Conservation (phyloP, 2,888 invertebrate genomes). For the Drosophila lutescens region DNA sequence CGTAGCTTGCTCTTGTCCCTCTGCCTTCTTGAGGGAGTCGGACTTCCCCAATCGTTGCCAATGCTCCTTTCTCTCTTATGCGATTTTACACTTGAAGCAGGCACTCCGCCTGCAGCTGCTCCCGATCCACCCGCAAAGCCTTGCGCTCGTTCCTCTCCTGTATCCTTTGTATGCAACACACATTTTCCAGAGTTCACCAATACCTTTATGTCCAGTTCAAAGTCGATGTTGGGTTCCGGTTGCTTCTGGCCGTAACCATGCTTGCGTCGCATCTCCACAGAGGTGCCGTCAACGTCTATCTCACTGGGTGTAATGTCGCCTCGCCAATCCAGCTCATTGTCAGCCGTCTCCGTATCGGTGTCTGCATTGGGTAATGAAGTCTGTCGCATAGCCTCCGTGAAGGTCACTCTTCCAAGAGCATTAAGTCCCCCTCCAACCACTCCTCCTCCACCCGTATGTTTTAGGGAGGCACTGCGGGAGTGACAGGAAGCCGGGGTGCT, state of each 20-base stretch:
- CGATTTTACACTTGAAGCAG: conserved; percentile 72
- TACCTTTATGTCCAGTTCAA: conserved; percentile 98
- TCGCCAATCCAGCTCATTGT: conserved; percentile 83
- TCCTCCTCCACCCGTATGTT: conserved; percentile 84
- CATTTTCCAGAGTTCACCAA: conserved; percentile 98
- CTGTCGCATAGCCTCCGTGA: conserved; percentile 86
- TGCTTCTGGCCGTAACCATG: conserved; percentile 83
- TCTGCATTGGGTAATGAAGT: conserved; percentile 91
- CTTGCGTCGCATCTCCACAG: conserved; percentile 87
- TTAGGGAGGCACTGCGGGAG: conserved; percentile 89
- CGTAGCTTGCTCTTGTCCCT: conserved; percentile 84
- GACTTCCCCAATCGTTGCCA: conserved; percentile 85
- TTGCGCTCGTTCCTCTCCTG: conserved; percentile 86
- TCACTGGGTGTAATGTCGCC: conserved; percentile 77
- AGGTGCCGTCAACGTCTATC: conserved; percentile 88
- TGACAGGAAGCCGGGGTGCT: conserved; percentile 90
- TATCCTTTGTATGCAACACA: conserved; percentile 96
- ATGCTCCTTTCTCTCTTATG: conserved; percentile 83
- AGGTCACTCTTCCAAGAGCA: conserved; percentile 82
- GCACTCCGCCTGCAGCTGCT: conserved; percentile 22
- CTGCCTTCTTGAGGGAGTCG: conserved; percentile 84
- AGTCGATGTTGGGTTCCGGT: conserved; percentile 96
- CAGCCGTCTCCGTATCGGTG: conserved; percentile 88
- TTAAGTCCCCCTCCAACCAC: conserved; percentile 6
- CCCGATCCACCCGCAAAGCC: conserved; percentile 62